phyloP scores from a whole-genome alignment of 2,113 vertebrate species.

The Myanophis thanlyinensis region DNA sequence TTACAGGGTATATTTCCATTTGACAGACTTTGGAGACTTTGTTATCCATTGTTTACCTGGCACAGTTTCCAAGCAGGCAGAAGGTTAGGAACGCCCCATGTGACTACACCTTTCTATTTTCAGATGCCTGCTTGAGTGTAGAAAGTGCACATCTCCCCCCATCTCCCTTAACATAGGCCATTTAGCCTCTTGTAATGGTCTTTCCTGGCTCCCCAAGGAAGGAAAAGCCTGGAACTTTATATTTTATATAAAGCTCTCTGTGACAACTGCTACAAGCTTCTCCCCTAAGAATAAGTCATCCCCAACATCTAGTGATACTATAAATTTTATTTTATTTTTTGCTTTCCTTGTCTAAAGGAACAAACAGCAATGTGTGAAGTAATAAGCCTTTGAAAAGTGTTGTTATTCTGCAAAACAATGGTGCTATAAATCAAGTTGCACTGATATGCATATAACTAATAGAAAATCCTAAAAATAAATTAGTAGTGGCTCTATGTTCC shows the following conservation, averaged over 20 bases:
- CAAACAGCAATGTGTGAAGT: background rate
- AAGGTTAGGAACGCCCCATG: background rate
- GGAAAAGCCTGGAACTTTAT: background rate
- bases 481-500: background rate
- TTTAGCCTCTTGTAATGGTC: conserved; percentile 1
- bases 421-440: background rate
- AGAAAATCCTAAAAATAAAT: background rate
- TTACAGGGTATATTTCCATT: background rate
- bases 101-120: conserved; percentile 8
- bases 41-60: conserved; percentile 3
- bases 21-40: background rate
- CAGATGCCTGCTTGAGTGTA: conserved; percentile 3
- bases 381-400: background rate
- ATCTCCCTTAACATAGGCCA: background rate
- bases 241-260: background rate
- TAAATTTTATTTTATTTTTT: background rate
- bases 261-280: background rate
- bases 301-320: background rate
- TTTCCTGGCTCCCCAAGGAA: background rate
- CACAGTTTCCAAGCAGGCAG: background rate
- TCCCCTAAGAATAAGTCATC: background rate
- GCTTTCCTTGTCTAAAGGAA: background rate
- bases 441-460: background rate
- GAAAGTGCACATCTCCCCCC: background rate
- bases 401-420: background rate